A percentile compares a stretch with the other conserved stretches of the same genome.
Evolutionary conservation across 1,140 invertebrate species (phyloP).

Genomic region (Drosophila parabipectinata): DNA sequence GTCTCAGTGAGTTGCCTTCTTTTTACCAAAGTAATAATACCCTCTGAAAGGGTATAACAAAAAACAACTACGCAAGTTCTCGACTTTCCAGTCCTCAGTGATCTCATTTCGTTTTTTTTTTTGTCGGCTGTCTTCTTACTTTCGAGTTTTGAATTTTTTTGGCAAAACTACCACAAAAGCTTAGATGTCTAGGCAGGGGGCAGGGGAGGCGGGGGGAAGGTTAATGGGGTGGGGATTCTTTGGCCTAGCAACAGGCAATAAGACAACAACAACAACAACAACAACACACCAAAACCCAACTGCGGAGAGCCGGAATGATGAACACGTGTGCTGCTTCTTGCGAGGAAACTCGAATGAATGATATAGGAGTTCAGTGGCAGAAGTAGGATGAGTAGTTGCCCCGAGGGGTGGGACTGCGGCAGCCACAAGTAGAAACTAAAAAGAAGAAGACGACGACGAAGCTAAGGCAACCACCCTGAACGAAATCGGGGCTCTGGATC

Average conservation of each 20-base stretch:
- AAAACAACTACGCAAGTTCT: slow-evolving; percentile 31
- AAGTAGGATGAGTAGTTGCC: not conserved
- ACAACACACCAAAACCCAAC: not conserved
- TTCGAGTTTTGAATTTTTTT: slow-evolving; percentile 7
- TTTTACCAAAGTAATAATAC: too few relatives aligned
- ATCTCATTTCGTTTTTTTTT: slow-evolving; percentile 41
- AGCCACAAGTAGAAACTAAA: not conserved
- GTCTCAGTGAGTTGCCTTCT: too few relatives aligned
- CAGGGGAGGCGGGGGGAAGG: slow-evolving; percentile 8
- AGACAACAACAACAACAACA: slow-evolving; percentile 6
- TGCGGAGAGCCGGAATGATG: slow-evolving; percentile 17
- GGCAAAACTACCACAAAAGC: slow-evolving; percentile 51
- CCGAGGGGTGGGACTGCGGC: slow-evolving; percentile 5
- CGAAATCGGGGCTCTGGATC: slow-evolving; percentile 30
- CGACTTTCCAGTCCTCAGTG: slow-evolving; percentile 47
- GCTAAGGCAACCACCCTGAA: slow-evolving; percentile 62
- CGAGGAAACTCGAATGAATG: slow-evolving; percentile 15
- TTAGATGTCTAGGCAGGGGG: slow-evolving; percentile 11
- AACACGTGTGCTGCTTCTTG: slow-evolving; percentile 59
- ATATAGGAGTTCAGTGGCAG: not conserved
- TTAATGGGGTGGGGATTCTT: slow-evolving; percentile 11
- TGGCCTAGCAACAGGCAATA: slow-evolving; percentile 61
- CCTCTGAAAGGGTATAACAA: too few relatives aligned
- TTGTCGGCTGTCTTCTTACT: not conserved
- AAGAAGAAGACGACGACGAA: not conserved